Conservation (phyloP, 2,888 invertebrate species). For the Sinotaia quadrata region DNA sequence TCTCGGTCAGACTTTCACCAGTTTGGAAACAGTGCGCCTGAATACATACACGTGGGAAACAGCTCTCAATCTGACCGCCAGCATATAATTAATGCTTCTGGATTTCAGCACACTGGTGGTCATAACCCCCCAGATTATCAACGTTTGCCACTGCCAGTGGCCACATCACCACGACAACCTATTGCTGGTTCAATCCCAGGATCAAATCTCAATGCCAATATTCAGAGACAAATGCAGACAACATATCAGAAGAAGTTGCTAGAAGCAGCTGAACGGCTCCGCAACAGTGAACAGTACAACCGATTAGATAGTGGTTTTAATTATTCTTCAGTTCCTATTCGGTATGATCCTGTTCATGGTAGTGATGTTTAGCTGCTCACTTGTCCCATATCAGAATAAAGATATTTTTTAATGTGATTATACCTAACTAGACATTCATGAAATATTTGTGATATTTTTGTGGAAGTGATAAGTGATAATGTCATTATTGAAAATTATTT, state of each 20-base stretch:
- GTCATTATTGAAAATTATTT: too few species aligned
- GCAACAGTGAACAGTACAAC: conserved; percentile 45
- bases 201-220: conserved; percentile 34
- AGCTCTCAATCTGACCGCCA: not conserved
- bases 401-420: too few species aligned
- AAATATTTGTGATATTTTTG: too few species aligned
- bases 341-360: conserved; percentile 45
- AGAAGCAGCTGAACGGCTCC: conserved; percentile 56
- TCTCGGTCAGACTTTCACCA: not conserved
- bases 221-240: conserved; percentile 54
- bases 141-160: not conserved
- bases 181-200: conserved; percentile 15
- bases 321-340: conserved; percentile 20
- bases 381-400: not conserved
- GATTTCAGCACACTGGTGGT: not conserved
- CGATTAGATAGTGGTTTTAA: not conserved
- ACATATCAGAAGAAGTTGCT: conserved; percentile 62
- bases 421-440: too few species aligned
- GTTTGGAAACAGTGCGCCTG: not conserved
- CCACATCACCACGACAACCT: conserved; percentile 23
- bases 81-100: too few species aligned
- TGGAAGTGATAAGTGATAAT: too few species aligned
- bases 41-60: not conserved
- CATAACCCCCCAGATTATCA: conserved; percentile 10
- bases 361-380: conserved; percentile 47